Base-by-base conservation (phyloP, 2,888 invertebrate species). In the Ditula angustiorana region DNA sequence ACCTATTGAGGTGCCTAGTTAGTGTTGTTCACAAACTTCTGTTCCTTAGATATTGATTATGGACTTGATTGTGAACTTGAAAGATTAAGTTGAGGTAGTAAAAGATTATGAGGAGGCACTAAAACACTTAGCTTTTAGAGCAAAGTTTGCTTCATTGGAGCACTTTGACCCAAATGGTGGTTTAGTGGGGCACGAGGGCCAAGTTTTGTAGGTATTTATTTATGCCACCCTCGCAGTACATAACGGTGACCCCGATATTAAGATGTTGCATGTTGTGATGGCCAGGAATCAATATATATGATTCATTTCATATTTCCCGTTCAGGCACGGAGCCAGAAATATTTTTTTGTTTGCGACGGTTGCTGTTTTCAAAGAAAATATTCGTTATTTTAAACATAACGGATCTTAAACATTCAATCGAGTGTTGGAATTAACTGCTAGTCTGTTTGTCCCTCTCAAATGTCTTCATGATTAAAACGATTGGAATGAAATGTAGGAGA, bases 261-360 rank as follows among this genome's bases (percentile, higher is more conserved):
- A 52, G 58, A 63, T 44, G 44, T 52, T 63, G 63, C 58, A 63
- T 57, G 57, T 57, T 57, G 49, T 50, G 50, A 57, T 44, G 16
- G 24, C 37, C 26, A 26, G 41, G 30, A 50, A 57, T 63, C 64
- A 53, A 64, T 64, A 63, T 44, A 3, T 7, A 53, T 59, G 64
- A 64, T 58, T 59, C 47, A 59, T 59, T 26, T 53, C 24, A 35
- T 53, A 26, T 35, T 37, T 28, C 58, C 57, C 58, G 46, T 28
- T 53, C 28, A 37, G 64, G 59, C 64, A 53, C 13, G n/a, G 26
- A 33, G 64, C 59, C 64, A 64, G 47, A 16, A 63, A 26, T 19
- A n/a, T 23, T 37, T 44, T n/a, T 50, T 63, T 58, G 50, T 57
- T 58, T 52, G 13, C 24, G 24, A 8, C 33, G 53, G 30, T 19